Base-by-base conservation (phyloP, 37 sponge, comb jelly and placozoan genomes). In the Haliclona indistincta region DNA sequence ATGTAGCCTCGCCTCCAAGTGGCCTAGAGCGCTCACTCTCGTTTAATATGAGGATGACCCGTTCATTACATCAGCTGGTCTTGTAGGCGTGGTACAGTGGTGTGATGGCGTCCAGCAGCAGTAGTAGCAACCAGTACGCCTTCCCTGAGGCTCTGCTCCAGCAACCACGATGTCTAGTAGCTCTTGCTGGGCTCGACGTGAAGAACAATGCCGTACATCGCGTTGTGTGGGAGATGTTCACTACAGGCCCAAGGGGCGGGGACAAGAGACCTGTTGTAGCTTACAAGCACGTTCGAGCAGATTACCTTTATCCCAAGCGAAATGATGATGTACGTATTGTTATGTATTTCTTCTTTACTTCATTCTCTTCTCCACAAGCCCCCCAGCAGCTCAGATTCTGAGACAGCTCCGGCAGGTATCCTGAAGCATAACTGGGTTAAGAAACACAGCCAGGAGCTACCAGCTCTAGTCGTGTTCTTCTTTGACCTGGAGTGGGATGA, bases 401-500 rank as follows among this genome's bases (percentile, higher is more conserved):
- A 30, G 7, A 11, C 72, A 6, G 26, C 64, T 2, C 89, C 94
- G 22, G 43, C 35, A 8, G 98, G 98, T 29, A 91, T 97, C 22
- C 66, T 97, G 35, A 85, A 88, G 76, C 38, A 28, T 20, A 56
- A 56, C 33, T 97, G 98, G 98, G 42, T 97, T n/a, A 19, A 83
- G 28, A 97, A 97, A 56, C 98, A 97, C 67, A 67, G 77, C 5
- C 39, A 76, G 58, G 81, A 88, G 49, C 54, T 97, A 26, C 98
- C 98, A 3, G 70, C 94, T 61, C 87, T 91, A 43, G 73, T 93
- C 33, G 89, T 83, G 34, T 64, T 97, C 70, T 97, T 97, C 82
- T 94, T 85, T 73, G 94, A 97, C 68, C 77, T 97, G 70, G 98
- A 97, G 76, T 97, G 98, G 98, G 63, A 76, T 36, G 88, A 87